A percentile compares a stretch with the other conserved stretches of the same genome.
Evolutionary conservation across 2,797 vertebrate species (phyloP).

Genomic region (Xenops minutus): DNA sequence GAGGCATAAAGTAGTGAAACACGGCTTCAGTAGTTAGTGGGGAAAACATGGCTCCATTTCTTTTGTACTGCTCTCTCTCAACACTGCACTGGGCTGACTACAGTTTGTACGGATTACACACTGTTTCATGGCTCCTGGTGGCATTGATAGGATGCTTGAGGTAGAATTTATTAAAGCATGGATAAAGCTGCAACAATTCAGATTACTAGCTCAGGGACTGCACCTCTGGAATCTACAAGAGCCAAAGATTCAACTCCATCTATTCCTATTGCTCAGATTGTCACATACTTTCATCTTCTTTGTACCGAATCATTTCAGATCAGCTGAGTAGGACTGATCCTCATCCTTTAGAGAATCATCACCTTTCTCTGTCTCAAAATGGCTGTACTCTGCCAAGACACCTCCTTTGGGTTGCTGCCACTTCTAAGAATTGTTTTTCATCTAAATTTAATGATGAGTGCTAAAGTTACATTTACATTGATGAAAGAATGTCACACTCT

Average conservation of each 20-base stretch:
- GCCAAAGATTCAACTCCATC: background rate
- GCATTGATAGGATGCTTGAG: background rate
- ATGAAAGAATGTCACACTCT: background rate
- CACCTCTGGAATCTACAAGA: background rate
- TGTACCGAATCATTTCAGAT: background rate
- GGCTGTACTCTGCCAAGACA: background rate
- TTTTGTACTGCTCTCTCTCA: background rate
- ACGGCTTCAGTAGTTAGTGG: background rate
- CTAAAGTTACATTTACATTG: background rate
- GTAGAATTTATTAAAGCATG: background rate
- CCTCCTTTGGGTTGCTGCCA: background rate
- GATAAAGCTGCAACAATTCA: background rate
- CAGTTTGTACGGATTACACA: background rate
- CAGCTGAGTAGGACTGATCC: background rate
- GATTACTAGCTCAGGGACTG: background rate
- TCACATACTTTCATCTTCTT: background rate
- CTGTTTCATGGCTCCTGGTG: accelerated
- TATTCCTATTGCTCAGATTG: background rate
- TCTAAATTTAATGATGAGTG: background rate
- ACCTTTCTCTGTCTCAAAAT: background rate
- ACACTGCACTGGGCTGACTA: accelerated
- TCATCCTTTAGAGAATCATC: background rate
- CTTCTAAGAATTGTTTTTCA: background rate
- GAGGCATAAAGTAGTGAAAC: background rate
- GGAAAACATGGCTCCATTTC: background rate